These are phyloP conservation scores for Drosophila limbata DNA, from an alignment of 2,888 invertebrate species.

Conservation along the genomic window DNA sequence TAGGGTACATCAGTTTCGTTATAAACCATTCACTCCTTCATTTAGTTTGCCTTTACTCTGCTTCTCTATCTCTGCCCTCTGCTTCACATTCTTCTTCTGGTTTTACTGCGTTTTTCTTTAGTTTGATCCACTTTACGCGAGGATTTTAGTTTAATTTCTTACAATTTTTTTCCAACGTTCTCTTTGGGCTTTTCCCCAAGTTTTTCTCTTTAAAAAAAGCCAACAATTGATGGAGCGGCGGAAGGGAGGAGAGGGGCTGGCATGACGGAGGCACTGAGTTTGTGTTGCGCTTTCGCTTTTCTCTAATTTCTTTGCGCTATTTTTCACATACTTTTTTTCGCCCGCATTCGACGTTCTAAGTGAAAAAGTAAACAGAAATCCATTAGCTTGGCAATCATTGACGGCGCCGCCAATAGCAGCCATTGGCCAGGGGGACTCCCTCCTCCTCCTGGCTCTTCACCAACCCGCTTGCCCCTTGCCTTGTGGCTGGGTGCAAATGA, in stretches of 20 bases:
- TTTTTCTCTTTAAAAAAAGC: conserved; percentile 12
- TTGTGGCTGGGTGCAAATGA: conserved; percentile 33
- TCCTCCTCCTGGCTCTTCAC: neutral
- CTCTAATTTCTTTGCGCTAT: conserved; percentile 74
- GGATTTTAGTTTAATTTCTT: conserved; percentile 79
- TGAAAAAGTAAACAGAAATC: conserved; percentile 84
- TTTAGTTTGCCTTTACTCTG: neutral
- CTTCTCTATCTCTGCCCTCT: neutral
- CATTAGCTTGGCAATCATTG: conserved; percentile 83
- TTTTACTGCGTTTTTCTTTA: conserved; percentile 42
- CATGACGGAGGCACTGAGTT: conserved; percentile 45
- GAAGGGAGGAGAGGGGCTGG: neutral
- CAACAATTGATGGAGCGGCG: neutral
- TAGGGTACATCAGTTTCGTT: conserved; percentile 15
- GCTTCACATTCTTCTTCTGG: neutral
- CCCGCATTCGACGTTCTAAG: conserved; percentile 66
- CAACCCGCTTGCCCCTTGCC: neutral
- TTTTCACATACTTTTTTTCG: conserved; percentile 63
- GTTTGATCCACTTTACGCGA: conserved; percentile 74
- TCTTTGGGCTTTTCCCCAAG: conserved; percentile 19
- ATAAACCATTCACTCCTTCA: neutral
- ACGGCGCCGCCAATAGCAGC: conserved; percentile 64
- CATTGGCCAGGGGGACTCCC: too few relatives aligned
- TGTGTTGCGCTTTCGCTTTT: conserved; percentile 74
- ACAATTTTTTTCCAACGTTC: conserved; percentile 54